Conservation (phyloP, 2,888 invertebrate genomes). For the Chydorus sphaericus region DNA sequence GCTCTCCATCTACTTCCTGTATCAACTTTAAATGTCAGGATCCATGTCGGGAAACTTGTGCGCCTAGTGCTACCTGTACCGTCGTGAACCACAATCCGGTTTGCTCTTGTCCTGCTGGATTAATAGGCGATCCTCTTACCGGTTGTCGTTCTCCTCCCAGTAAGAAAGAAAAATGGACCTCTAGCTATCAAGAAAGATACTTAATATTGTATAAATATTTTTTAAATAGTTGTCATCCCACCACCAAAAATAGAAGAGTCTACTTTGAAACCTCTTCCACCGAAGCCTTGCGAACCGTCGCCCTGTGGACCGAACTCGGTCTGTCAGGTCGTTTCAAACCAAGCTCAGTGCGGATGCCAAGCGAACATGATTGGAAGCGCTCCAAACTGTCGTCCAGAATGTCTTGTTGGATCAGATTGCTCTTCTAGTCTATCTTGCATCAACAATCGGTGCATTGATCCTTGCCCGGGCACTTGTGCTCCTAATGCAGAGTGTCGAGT, state of each 20-base stretch:
- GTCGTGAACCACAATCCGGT: conserved; percentile 43
- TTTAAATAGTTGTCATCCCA: too few relatives aligned
- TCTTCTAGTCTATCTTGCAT: conserved; percentile 46
- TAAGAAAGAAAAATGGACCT: conserved; percentile 2
- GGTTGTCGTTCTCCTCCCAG: conserved; percentile 36
- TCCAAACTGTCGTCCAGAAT: conserved; percentile 57
- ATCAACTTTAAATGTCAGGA: conserved; percentile 59
- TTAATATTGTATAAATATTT: too few relatives aligned
- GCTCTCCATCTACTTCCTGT: conserved; percentile 47
- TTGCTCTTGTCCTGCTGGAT: conserved; percentile 56
- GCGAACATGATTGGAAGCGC: conserved; percentile 58
- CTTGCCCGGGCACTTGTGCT: conserved; percentile 63
- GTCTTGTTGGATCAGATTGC: conserved; percentile 53
- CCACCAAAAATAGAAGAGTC: neutral
- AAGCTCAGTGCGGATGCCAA: conserved; percentile 65
- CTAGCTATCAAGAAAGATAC: too few relatives aligned
- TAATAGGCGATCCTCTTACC: conserved; percentile 52
- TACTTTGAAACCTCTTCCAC: conserved; percentile 19
- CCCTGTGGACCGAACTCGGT: conserved; percentile 65
- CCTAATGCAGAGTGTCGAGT: conserved; percentile 56
- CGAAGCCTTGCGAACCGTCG: conserved; percentile 55
- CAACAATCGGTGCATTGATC: conserved; percentile 56
- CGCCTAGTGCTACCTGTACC: conserved; percentile 55
- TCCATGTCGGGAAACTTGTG: conserved; percentile 64
- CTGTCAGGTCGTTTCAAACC: conserved; percentile 50